These are phyloP conservation scores for Drosophila arawakana DNA, from an alignment of 1,140 invertebrate species.

Conservation along the genomic window DNA sequence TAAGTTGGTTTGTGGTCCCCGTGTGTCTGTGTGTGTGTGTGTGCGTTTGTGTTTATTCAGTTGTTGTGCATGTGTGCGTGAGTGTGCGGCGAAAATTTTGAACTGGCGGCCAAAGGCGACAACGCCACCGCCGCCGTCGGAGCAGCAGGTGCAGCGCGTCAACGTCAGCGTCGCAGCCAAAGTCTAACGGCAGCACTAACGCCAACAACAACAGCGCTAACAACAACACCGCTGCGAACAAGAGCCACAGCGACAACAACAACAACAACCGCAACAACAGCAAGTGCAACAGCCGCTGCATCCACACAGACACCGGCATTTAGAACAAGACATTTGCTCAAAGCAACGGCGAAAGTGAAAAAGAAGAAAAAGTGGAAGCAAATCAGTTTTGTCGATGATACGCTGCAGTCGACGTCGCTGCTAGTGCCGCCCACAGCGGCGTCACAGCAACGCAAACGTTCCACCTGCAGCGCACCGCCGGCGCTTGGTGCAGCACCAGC, in stretches of 20 bases:
- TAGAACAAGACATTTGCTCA: slow-evolving; percentile 67
- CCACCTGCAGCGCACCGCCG: slow-evolving; percentile 71
- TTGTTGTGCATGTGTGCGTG: slow-evolving; percentile 36
- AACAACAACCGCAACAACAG: slow-evolving; percentile 19
- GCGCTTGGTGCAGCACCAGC: slow-evolving; percentile 36
- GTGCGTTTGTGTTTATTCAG: slow-evolving; percentile 13
- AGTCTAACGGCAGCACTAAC: slow-evolving; percentile 38
- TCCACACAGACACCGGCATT: slow-evolving; percentile 53
- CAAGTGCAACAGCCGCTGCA: slow-evolving; percentile 38
- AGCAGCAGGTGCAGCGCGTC: slow-evolving; percentile 49
- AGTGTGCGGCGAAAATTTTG: slow-evolving; percentile 60
- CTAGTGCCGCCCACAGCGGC: slow-evolving; percentile 41
- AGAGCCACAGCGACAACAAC: slow-evolving; percentile 32
- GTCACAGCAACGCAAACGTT: slow-evolving; percentile 59
- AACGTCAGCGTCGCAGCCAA: slow-evolving; percentile 45
- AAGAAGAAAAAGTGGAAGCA: slow-evolving; percentile 81
- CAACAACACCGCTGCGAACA: background rate
- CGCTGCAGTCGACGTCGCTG: slow-evolving; percentile 49
- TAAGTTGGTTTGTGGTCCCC: slow-evolving; percentile 6
- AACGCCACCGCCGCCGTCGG: slow-evolving; percentile 62
- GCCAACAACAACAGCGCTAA: slow-evolving; percentile 20
- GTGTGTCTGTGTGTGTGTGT: slow-evolving; percentile 28
- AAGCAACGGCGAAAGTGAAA: slow-evolving; percentile 77
- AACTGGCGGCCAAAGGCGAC: slow-evolving; percentile 81
- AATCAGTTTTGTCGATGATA: slow-evolving; percentile 70